Evolutionary conservation across 2,113 vertebrate genomes (phyloP), one percentile per base, ranked within the genome.

Genomic region (Tautogolabrus adspersus): DNA sequence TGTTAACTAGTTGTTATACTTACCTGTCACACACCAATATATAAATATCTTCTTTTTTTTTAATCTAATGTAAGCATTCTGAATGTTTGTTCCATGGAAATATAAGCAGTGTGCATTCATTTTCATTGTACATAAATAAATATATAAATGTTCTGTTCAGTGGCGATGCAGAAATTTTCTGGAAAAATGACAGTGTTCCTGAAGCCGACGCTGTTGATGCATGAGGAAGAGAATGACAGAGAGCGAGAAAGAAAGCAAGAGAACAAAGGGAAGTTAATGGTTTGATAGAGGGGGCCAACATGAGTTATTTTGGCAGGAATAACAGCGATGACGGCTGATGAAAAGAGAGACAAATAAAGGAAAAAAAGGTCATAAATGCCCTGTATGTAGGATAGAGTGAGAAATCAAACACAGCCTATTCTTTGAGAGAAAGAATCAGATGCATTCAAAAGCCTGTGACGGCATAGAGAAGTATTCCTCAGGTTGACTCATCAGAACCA

Each of bases 41-140:
- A 94, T 93, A 88, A 83, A 93, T 93, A 90, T 89, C 83, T 88
- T 34, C 30, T 84, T 89, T 94, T 90, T 93, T 87, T 94, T 88
- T 92, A 91, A 92, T 93, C 22, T 95, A 93, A 93, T 92, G 26
- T 94, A 92, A 90, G 86, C 91, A 75, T 93, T 93, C 85, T 92
- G 92, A 85, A 94, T 94, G 93, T 92, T 92, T 94, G 86, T 93
- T 94, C 90, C 83, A 91, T 93, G 87, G 93, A 79, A 89, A 91
- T 89, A 91, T 94, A 93, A 93, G 88, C 66, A 87, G 55, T 92
- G 79, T 91, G 87, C 93, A 93, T 93, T 92, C 90, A 93, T 87
- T 90, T 85, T 92, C 89, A 92, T 75, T 95, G 95, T 97, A 95
- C 93, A 96, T 96, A 96, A 37, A 94, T 93, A 92, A 88, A 94